phyloP scores from a whole-genome alignment of 2,113 vertebrate species.

The Megaceryle torquata region DNA sequence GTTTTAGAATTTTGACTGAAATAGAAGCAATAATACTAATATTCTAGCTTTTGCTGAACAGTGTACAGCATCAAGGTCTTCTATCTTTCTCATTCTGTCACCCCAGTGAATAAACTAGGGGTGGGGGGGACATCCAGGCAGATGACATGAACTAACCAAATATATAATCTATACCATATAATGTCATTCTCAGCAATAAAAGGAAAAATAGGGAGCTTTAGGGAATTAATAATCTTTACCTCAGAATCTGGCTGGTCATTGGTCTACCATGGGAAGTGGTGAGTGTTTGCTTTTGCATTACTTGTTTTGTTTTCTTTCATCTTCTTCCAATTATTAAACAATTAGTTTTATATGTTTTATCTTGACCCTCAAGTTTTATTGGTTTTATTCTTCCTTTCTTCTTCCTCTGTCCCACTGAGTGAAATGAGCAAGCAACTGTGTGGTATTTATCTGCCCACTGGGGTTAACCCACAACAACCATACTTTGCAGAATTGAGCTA shows the following conservation, averaged over 20 bases:
- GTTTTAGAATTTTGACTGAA: neutral
- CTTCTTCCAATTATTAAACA: neutral
- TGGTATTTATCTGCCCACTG: neutral
- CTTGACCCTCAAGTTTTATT: neutral
- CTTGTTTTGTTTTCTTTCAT: neutral
- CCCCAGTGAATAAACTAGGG: neutral
- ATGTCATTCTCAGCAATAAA: neutral
- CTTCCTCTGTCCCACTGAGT: neutral
- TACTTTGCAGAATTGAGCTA: neutral
- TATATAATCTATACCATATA: neutral
- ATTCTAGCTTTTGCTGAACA: neutral
- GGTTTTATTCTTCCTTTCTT: neutral
- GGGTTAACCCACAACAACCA: neutral
- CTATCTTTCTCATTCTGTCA: neutral
- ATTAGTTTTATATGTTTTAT: neutral
- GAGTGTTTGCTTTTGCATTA: neutral
- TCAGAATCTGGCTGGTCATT: neutral
- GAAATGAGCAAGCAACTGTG: fast-evolving
- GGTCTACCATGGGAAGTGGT: fast-evolving
- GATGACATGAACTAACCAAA: neutral
- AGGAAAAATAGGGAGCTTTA: neutral
- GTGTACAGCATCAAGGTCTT: neutral
- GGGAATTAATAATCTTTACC: neutral
- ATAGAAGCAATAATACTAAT: neutral
- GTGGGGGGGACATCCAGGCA: neutral